phyloP scores from a whole-genome alignment of 2,888 invertebrate species.

The Chaetogeoica ovagalla region DNA sequence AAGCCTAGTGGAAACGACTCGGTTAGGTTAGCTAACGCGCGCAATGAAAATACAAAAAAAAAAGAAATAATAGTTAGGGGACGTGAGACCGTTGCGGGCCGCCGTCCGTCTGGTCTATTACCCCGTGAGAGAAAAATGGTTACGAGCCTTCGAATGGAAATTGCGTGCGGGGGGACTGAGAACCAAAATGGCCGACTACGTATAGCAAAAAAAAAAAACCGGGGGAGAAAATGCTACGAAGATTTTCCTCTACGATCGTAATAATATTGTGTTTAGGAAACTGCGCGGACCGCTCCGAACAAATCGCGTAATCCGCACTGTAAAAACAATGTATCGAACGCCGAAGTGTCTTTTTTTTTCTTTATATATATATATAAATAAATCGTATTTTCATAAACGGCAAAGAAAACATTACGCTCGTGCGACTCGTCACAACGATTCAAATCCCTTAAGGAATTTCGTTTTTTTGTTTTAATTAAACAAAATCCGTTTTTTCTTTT shows the following conservation, averaged over 20 bases:
- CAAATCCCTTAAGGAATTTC: no score
- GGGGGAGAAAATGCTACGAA: background rate
- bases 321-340: no score
- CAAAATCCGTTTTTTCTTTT: no score
- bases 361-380: no score
- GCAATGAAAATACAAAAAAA: background rate
- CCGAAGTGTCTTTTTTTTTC: no score
- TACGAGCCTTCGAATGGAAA: background rate
- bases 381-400: no score
- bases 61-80: background rate
- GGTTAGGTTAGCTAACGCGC: background rate
- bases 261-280: background rate
- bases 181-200: constrained; percentile 21
- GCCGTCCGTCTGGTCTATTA: background rate
- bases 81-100: background rate
- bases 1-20: background rate
- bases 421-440: no score
- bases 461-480: no score
- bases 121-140: background rate
- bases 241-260: background rate
- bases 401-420: no score
- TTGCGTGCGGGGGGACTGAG: constrained; percentile 6
- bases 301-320: no score
- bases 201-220: background rate
- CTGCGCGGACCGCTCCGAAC: no score